phyloP scores from a whole-genome alignment of 2,113 vertebrate genomes.

The Otis tarda region DNA sequence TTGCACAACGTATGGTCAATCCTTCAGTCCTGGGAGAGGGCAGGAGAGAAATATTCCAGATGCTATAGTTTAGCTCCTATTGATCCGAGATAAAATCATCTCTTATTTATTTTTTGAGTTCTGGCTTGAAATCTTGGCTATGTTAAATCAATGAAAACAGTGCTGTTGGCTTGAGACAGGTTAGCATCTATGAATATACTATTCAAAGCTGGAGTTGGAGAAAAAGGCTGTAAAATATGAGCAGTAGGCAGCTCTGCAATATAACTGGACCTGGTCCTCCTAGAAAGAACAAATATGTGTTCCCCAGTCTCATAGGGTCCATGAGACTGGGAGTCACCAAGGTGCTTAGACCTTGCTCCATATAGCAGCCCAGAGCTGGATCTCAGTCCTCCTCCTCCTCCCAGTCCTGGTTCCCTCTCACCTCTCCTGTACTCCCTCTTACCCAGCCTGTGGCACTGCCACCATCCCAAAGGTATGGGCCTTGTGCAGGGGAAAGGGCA shows the following conservation, averaged over 20 bases:
- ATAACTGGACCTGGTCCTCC: background rate
- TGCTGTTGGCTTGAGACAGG: background rate
- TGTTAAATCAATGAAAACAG: slow-evolving; percentile 16
- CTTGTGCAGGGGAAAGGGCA: background rate
- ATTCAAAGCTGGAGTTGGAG: background rate
- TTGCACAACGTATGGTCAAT: background rate
- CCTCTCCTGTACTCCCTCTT: background rate
- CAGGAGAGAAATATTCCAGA: background rate
- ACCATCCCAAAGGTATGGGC: background rate
- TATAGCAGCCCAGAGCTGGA: background rate
- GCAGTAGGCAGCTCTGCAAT: background rate
- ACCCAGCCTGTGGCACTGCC: background rate
- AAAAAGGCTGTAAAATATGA: background rate
- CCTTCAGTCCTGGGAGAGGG: background rate
- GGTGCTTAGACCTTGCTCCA: background rate
- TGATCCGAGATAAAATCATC: background rate
- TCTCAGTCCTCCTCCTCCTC: background rate
- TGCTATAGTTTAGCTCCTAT: background rate
- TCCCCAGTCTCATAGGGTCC: background rate
- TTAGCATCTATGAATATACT: background rate
- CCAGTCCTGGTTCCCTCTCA: background rate
- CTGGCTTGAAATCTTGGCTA: background rate
- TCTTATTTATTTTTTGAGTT: background rate
- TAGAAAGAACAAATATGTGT: background rate
- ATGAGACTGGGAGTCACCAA: accelerated